Conservation (phyloP, 1,140 invertebrate species). For the Drosophila pandora region DNA sequence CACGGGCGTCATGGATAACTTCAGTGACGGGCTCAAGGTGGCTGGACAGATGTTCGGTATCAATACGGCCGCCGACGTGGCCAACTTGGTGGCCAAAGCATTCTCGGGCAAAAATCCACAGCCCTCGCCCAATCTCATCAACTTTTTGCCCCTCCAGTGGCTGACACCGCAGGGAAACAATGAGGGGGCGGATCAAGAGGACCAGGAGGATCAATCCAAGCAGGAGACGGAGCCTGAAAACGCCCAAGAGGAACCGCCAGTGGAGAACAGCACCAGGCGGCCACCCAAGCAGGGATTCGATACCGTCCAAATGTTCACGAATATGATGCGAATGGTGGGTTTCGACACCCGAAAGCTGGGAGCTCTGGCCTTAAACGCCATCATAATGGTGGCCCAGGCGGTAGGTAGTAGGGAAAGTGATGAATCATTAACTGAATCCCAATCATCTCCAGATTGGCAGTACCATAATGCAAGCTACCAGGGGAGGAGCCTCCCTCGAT, state of each 20-base stretch:
- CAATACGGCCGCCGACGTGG: slow-evolving; percentile 84
- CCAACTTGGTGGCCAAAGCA: slow-evolving; percentile 84
- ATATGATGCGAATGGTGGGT: slow-evolving; percentile 89
- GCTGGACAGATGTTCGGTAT: slow-evolving; percentile 87
- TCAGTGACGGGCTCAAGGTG: slow-evolving; percentile 87
- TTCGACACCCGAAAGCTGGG: slow-evolving; percentile 90
- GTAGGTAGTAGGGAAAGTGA: slow-evolving; percentile 84
- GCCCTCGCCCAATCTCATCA: slow-evolving; percentile 51
- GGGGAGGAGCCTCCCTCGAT: slow-evolving; percentile 15
- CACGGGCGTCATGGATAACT: slow-evolving; percentile 85
- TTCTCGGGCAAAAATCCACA: slow-evolving; percentile 69
- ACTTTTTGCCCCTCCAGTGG: slow-evolving; percentile 50
- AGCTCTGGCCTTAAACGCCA: slow-evolving; percentile 91
- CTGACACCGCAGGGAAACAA: slow-evolving; percentile 8
- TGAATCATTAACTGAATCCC: not conserved
- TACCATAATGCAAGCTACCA: slow-evolving; percentile 57
- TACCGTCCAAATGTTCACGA: slow-evolving; percentile 85
- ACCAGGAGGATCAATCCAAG: slow-evolving; percentile 37
- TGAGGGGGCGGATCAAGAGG: not conserved
- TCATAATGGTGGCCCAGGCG: slow-evolving; percentile 93
- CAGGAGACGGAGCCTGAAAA: slow-evolving; percentile 53
- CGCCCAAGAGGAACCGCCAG: slow-evolving; percentile 62
- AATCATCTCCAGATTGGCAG: slow-evolving; percentile 63
- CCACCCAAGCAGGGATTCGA: slow-evolving; percentile 35
- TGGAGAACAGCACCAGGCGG: slow-evolving; percentile 7